Conservation (phyloP, 2,113 vertebrate genomes). For the Pardalotus punctatus region DNA sequence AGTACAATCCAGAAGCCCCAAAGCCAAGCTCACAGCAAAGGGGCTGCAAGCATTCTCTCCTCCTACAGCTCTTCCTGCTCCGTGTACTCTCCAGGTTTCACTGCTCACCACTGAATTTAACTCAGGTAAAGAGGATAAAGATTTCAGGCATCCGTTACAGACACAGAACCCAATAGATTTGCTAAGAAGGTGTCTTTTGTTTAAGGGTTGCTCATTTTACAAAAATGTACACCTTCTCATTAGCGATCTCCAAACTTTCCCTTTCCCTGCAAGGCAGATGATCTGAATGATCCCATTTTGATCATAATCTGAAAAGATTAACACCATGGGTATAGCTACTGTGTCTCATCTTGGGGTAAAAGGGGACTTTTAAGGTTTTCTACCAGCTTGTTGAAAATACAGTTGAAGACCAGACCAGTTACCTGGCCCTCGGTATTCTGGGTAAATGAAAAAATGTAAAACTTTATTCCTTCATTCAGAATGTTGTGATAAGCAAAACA, state of each 20-base stretch:
- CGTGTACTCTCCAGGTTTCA: not conserved
- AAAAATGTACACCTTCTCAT: not conserved
- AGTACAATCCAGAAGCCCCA: not conserved
- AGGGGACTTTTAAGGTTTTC: not conserved
- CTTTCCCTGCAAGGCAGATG: not conserved
- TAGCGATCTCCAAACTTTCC: not conserved
- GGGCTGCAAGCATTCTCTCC: not conserved
- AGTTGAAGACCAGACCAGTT: not conserved
- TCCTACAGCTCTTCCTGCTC: not conserved
- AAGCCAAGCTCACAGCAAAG: not conserved
- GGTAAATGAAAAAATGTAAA: not conserved
- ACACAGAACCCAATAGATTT: not conserved
- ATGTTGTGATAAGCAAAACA: not conserved
- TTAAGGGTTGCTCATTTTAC: not conserved
- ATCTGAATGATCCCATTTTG: not conserved
- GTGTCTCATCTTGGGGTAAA: accelerated
- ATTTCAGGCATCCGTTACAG: not conserved
- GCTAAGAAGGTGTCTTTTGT: not conserved
- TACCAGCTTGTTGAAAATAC: not conserved
- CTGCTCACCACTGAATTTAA: not conserved
- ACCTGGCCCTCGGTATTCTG: not conserved
- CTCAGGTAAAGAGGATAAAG: not conserved
- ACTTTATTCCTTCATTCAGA: not conserved
- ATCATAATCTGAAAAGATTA: not conserved
- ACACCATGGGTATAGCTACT: not conserved